These are phyloP conservation scores for Anguilla rostrata DNA, from an alignment of 2,113 vertebrate species.

Conservation along the genomic window DNA sequence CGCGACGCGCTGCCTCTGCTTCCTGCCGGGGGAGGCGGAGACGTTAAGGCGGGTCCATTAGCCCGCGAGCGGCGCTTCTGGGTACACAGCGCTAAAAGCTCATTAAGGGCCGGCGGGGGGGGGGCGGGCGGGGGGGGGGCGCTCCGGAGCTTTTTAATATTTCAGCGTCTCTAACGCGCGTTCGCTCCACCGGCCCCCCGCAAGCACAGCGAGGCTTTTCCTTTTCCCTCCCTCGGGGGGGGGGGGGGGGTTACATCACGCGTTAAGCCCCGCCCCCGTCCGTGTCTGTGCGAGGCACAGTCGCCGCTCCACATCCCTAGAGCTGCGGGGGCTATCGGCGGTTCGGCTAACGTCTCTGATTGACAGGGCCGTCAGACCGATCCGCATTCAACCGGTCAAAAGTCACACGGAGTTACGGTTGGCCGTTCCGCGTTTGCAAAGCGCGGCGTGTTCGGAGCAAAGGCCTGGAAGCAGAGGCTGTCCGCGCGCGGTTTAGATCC, in stretches of 20 bases:
- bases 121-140: neutral
- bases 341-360: no score
- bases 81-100: constrained; percentile 41
- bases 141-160: constrained; percentile 52
- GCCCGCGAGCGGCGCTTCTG: constrained; percentile 34
- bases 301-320: neutral
- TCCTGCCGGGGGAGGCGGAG: neutral
- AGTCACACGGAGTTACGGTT: no score
- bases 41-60: constrained; percentile 18
- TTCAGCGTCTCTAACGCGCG: constrained; percentile 48
- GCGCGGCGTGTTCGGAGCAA: no score
- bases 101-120: no score
- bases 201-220: neutral
- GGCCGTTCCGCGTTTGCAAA: no score
- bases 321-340: no score
- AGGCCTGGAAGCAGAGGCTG: no score
- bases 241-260: neutral
- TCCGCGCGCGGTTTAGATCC: no score
- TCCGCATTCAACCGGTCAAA: no score
- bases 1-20: neutral
- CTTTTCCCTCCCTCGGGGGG: constrained; percentile 32
- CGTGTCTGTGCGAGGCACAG: no score
- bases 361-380: no score
- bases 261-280: neutral
- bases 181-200: constrained; percentile 10